A percentile compares a stretch with the other conserved stretches of the same genome.
phyloP scores from a whole-genome alignment of 2,888 invertebrate genomes.

The Leptodirus hochenwartii region DNA sequence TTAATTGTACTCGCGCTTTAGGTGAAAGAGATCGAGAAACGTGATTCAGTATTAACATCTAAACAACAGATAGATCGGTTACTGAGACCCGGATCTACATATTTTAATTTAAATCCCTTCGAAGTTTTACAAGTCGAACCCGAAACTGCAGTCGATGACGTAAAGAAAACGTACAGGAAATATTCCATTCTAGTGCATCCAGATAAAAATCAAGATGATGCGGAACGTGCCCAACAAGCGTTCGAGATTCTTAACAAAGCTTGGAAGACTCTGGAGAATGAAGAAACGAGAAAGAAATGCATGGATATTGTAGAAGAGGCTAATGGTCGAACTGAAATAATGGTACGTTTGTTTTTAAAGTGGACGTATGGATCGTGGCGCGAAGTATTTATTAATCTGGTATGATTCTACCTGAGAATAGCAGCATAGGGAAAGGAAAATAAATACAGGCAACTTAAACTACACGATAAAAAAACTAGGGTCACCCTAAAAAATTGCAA shows the following conservation, averaged over 20 bases:
- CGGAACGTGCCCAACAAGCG: conserved; percentile 82
- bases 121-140: conserved; percentile 87
- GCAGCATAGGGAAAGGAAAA: too few species aligned
- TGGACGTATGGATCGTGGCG: conserved; percentile 6
- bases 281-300: conserved; percentile 83
- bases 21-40: conserved; percentile 97
- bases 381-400: not conserved
- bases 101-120: conserved; percentile 95
- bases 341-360: conserved; percentile 40
- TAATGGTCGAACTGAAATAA: conserved; percentile 80
- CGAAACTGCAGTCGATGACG: conserved; percentile 71
- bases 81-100: conserved; percentile 90
- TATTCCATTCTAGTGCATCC: conserved; percentile 97
- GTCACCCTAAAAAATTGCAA: too few species aligned
- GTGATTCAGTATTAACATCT: conserved; percentile 91
- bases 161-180: conserved; percentile 91
- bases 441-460: too few species aligned
- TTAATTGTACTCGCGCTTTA: too few species aligned
- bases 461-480: too few species aligned
- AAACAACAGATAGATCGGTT: conserved; percentile 94
- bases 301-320: conserved; percentile 96
- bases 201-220: conserved; percentile 95
- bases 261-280: conserved; percentile 90
- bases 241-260: conserved; percentile 89
- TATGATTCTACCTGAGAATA: too few species aligned